These are phyloP conservation scores for Esox lucius DNA, from an alignment of 2,797 vertebrate genomes.

Conservation along the genomic window DNA sequence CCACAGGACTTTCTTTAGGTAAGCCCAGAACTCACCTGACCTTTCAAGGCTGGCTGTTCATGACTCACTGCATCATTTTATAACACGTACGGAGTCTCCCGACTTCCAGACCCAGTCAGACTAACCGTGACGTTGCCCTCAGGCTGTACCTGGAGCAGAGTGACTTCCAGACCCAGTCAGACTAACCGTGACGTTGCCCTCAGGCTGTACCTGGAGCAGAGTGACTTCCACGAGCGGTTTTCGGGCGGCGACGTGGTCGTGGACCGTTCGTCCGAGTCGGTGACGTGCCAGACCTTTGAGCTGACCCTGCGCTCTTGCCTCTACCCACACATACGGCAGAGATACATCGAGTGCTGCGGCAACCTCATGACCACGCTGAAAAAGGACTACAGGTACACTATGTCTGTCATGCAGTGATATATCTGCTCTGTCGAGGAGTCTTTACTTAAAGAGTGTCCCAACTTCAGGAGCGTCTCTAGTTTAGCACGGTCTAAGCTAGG, in stretches of 20 bases:
- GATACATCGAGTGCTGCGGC: slow-evolving; percentile 94
- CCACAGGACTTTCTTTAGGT: too few species aligned
- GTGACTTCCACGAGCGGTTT: slow-evolving; percentile 92
- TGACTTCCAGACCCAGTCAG: slow-evolving; percentile 78
- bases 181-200: background rate
- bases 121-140: background rate
- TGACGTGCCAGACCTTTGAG: slow-evolving; percentile 97
- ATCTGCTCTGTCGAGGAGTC: background rate
- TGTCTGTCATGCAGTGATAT: background rate
- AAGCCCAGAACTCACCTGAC: too few species aligned
- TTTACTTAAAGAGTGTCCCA: too few species aligned
- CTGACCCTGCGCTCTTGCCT: slow-evolving; percentile 93
- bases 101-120: too few species aligned
- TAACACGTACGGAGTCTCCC: too few species aligned
- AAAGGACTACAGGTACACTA: slow-evolving; percentile 87
- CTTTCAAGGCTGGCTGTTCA: too few species aligned
- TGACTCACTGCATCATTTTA: too few species aligned
- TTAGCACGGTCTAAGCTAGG: too few species aligned
- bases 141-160: slow-evolving; percentile 95
- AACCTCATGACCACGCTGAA: slow-evolving; percentile 96
- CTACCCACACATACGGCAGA: slow-evolving; percentile 92
- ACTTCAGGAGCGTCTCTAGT: too few species aligned
- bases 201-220: slow-evolving; percentile 94
- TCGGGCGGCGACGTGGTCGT: slow-evolving; percentile 86
- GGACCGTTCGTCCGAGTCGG: slow-evolving; percentile 93